Base-by-base conservation (phyloP, 1,140 invertebrate genomes). In the Choristoneura fumiferana region DNA sequence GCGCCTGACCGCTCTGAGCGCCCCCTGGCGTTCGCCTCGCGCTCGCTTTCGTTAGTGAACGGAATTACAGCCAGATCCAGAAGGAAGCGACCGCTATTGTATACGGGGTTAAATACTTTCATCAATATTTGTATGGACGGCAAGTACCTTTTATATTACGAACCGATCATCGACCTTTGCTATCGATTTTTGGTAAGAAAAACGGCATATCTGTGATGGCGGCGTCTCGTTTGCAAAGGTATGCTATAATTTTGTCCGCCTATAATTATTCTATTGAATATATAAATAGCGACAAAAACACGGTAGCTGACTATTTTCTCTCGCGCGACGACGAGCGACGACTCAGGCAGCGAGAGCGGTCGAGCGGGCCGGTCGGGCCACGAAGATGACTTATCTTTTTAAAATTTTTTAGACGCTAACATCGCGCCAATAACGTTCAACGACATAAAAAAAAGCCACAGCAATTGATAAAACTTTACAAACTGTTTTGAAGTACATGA, bases 181-280 rank as follows among this genome's bases (percentile, higher is more conserved):
- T 54, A 6, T 35, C 52, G 0, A 54, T 49, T 54, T 54, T 54
- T 36, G 52, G 52, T 1, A 54, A 9, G 53, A 65, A 58, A 58
- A 76, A 43, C 49, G 52, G 52, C 8, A 54, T 54, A 4, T 35
- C 52, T 1, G 29, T 35, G 35, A 54, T 13, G 9, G 33, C 73
- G 12, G 67, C 76, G 13, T 64, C 8, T 37, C 39, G 81, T 38
- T 10, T 87, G n/a, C 71, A 73, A 33, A 59, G 71, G 18, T 87
- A 72, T 63, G 68, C 71, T 8, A 52, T 80, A 17, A 63, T 74
- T 40, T 62, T 87, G 36, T 57, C 58, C 4, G 68, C 58, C 1
- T 86, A 71, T 62, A 49, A 81, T 49, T 87, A 78, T 61, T 56
- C 58, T 33, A 74, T 86, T 3, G 56, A 71, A 60, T 73, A 77